Base-by-base conservation (phyloP, 2,888 invertebrate species). In the Acronicta alni region DNA sequence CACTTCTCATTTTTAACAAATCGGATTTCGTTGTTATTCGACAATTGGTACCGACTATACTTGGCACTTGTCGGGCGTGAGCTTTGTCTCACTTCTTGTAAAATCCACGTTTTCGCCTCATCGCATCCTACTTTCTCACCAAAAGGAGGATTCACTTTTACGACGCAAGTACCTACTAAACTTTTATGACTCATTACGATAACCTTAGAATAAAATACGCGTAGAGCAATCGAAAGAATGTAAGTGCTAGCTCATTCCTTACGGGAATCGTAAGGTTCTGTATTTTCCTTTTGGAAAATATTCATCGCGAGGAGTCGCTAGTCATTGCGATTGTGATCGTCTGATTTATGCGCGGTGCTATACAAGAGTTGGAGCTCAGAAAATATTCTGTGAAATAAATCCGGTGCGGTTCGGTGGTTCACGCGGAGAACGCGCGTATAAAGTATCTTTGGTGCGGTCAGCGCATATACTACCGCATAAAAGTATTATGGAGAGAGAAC, bases 121-220 rank as follows among this genome's bases (percentile, higher is more conserved):
- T 75, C 76, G 66, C 75, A 57, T 77, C 62, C 68, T 74, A 78
- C 78, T 80, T 75, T 72, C 72, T 54, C 78, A 86, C 81, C 82
- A 80, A 84, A 85, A 78, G 66, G 81, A 83, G 83, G 82, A 89
- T 86, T 84, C 77, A 72, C 80, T 84, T 90, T 90, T 89, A 91
- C 84, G 88, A 89, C 71, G 57, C 67, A 52, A 79, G 72, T 81
- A 83, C n/a, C n/a, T n/a, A n/a, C 87, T 92, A 91, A 91, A 89
- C 72, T 86, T 91, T 91, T 89, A 92, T 80, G 80, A 84, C 81
- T 88, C 87, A 90, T 91, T 90, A 91, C 87, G 87, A 89, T 89
- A 89, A 86, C 84, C 84, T 82, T 87, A 85, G 83, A 87, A 84
- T 88, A 85, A 89, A 91, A 88, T 87, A 87, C 82, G 80, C 72